phyloP scores from a whole-genome alignment of 2,888 invertebrate species.

The Rhorus exstirpatorius region DNA sequence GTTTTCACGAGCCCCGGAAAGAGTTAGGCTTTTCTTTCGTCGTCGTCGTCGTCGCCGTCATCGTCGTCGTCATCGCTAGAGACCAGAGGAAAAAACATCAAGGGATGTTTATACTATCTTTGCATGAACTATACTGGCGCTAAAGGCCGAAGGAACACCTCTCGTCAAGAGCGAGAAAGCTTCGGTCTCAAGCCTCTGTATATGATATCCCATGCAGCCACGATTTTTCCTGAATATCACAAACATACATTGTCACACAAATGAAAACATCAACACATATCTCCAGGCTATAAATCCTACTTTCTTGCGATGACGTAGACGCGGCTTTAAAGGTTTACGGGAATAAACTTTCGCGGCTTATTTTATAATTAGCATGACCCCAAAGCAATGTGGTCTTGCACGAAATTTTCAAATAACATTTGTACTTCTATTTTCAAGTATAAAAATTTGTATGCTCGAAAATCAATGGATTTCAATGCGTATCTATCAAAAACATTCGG shows the following conservation, averaged over 20 bases:
- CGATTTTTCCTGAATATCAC: conserved; percentile 20
- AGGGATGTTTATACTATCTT: conserved; percentile 69
- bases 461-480: too few species aligned
- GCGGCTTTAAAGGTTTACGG: too few species aligned
- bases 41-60: too few species aligned
- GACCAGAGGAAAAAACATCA: conserved; percentile 69
- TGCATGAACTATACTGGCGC: conserved; percentile 37
- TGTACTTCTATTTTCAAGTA: too few species aligned
- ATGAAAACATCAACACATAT: conserved; percentile 30
- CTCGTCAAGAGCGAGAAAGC: conserved; percentile 10
- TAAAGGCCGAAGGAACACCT: conserved; percentile 42
- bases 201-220: conserved; percentile 17
- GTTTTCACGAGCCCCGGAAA: conserved; percentile 47
- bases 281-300: neutral
- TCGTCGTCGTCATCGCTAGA: conserved; percentile 46
- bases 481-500: too few species aligned
- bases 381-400: too few species aligned
- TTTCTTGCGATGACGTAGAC: too few species aligned
- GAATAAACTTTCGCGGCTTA: too few species aligned
- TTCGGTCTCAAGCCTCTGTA: conserved; percentile 40
- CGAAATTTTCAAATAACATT: too few species aligned
- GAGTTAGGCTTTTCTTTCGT: conserved; percentile 20
- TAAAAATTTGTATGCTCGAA: too few species aligned
- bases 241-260: conserved; percentile 24
- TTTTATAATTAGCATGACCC: too few species aligned